Percentiles rank a stretch among this genome's conserved stretches.
phyloP scores from a whole-genome alignment of 1,140 invertebrate species.

The Drosophila sechellia region DNA sequence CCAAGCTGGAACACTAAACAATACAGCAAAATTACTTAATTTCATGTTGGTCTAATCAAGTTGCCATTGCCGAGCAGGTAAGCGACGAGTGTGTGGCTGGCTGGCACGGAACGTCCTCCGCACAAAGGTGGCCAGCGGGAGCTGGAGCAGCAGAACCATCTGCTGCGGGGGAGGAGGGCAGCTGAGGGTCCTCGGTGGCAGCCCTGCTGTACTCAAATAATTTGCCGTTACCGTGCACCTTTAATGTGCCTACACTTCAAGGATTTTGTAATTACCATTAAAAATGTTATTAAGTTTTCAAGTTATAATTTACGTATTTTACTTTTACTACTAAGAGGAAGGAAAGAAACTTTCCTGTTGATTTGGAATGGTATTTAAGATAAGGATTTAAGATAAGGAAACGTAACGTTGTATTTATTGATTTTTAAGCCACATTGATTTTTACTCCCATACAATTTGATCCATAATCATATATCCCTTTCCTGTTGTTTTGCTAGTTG shows the following conservation, averaged over 20 bases:
- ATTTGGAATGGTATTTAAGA: no score
- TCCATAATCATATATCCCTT: no score
- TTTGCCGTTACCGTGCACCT: conserved; percentile 52
- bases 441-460: no score
- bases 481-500: no score
- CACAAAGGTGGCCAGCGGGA: conserved; percentile 56
- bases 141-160: background rate
- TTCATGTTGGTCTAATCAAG: conserved; percentile 82
- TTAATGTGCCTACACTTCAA: conserved; percentile 26
- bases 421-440: no score
- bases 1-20: conserved; percentile 65
- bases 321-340: no score
- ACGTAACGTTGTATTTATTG: no score
- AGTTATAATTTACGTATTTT: no score
- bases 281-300: no score
- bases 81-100: conserved; percentile 49
- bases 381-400: no score
- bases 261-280: background rate
- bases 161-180: background rate
- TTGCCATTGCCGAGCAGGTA: conserved; percentile 66
- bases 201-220: conserved; percentile 30
- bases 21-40: conserved; percentile 77
- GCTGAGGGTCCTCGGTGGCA: background rate
- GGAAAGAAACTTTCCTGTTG: no score
- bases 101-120: conserved; percentile 60